Base-by-base conservation (phyloP, 2,797 vertebrate species). In the Florisuga fusca region DNA sequence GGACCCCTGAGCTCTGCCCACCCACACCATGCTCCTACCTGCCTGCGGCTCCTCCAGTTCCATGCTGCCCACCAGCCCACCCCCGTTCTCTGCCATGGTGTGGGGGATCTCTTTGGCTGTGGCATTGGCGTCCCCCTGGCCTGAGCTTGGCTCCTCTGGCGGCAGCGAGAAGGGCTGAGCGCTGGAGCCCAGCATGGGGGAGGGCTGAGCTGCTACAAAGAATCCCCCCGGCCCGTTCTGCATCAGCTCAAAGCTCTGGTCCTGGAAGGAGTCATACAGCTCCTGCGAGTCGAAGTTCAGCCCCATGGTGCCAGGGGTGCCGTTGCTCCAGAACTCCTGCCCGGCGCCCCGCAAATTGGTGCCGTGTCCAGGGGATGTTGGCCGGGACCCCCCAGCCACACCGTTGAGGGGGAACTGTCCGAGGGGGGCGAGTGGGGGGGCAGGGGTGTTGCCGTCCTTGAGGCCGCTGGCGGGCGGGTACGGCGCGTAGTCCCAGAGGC, bases 351-450 rank as follows among this genome's bases (percentile, higher is more conserved):
- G 97, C 94, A 98, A 96, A 97, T 98, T 98, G 95, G 98, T 98
- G 84, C 98, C 95, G 77, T 98, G 98, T 55, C 98, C 98, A 3
- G 98, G 97, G 50, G 98, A 97, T 3, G 97, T 69, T 64, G 98
- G 99, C 50, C 97, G 98, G 92, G 98, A 98, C 84, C 97, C 97
- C 46, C 98, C 98, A 26, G 98, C 89, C 12, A 97, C 98, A 55
- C 99, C 99, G 4, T 99, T 99, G 87, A 99, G 98, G 43, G 99
- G 99, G 95, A 99, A 99, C 46, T 98, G 98, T 96, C 97, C 98
- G 38, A 98, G 98, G 94, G 98, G 97, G 90, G 99, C 98, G 97
- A 99, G 99, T 89, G 98, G 98, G 85, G 98, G 97, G 64, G 97
- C 96, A 7, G 98, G 59, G 9, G 98, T 55, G 31, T 53, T 10